Evolutionary conservation across 2,888 invertebrate genomes (phyloP).

Genomic region (Machimus rusticus): DNA sequence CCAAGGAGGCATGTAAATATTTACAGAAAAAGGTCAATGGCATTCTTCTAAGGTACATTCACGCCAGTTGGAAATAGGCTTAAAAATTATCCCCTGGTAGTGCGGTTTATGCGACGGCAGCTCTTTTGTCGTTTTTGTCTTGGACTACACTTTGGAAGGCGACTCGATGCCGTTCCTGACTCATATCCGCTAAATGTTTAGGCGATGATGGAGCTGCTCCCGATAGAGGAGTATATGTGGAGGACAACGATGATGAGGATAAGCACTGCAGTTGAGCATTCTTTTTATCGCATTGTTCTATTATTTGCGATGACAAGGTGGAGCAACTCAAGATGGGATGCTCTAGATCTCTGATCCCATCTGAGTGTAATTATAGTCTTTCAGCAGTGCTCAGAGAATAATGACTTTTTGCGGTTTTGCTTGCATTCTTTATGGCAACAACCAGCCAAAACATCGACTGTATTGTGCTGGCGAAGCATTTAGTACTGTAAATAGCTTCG

Average conservation of each 20-base stretch:
- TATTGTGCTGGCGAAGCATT: background rate
- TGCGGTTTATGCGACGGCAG: background rate
- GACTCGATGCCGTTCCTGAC: constrained; percentile 29
- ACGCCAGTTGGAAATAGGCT: constrained; percentile 32
- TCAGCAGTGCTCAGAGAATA: background rate
- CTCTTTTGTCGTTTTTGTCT: constrained; percentile 18
- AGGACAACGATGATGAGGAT: constrained; percentile 21
- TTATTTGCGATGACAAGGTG: background rate
- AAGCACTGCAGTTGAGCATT: constrained; percentile 46
- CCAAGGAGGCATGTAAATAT: constrained; percentile 43
- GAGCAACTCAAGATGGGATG: background rate
- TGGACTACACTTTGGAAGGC: constrained; percentile 20
- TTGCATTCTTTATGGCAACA: background rate
- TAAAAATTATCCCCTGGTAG: constrained; percentile 19
- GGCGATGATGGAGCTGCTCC: constrained; percentile 10
- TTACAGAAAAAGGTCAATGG: constrained; percentile 47
- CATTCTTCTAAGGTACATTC: constrained; percentile 38
- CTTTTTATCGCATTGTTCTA: constrained; percentile 29
- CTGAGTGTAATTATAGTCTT: background rate
- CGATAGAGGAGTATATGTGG: constrained; percentile 9
- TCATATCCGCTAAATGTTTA: constrained; percentile 42
- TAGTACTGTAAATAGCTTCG: background rate
- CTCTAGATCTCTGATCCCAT: background rate
- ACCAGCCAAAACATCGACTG: background rate
- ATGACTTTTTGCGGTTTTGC: background rate